Evolutionary conservation across 1,140 invertebrate species (phyloP).

Genomic region (Apis florea): DNA sequence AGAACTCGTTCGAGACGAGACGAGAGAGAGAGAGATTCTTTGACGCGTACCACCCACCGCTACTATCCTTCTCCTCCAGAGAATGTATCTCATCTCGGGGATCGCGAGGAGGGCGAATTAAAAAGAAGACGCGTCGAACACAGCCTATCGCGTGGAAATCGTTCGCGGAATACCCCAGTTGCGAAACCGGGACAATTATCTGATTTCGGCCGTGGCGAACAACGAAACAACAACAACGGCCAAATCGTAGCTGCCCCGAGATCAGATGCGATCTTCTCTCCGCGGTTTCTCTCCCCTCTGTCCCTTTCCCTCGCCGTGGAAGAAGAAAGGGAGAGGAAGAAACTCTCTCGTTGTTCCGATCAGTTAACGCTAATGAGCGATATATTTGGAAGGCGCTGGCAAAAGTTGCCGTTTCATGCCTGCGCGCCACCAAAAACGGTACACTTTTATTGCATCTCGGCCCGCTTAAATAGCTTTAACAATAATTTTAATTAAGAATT

Average conservation of each 20-base stretch:
- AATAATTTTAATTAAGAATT: slow-evolving; percentile 29
- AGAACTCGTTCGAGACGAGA: neutral
- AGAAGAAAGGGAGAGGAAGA: slow-evolving; percentile 32
- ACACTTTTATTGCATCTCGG: neutral
- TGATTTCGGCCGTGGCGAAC: slow-evolving; percentile 36
- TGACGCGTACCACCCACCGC: neutral
- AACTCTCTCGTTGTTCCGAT: slow-evolving; percentile 65
- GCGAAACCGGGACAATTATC: slow-evolving; percentile 50
- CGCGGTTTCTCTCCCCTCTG: neutral
- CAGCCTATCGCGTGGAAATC: slow-evolving; percentile 33
- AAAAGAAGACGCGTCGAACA: slow-evolving; percentile 25
- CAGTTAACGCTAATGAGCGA: slow-evolving; percentile 72
- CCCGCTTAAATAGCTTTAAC: neutral
- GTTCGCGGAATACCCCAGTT: slow-evolving; percentile 46
- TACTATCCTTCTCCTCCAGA: neutral
- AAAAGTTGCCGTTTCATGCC: slow-evolving; percentile 33
- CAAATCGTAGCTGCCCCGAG: slow-evolving; percentile 57
- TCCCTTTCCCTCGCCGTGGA: neutral
- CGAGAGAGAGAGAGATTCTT: neutral
- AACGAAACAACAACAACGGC: slow-evolving; percentile 42
- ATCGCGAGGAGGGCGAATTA: neutral
- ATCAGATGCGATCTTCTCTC: slow-evolving; percentile 60
- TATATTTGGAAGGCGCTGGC: slow-evolving; percentile 67
- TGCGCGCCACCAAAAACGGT: slow-evolving; percentile 1
- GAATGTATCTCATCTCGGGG: neutral